Conservation (phyloP, 2,888 invertebrate genomes). For the Tribolium freemani region DNA sequence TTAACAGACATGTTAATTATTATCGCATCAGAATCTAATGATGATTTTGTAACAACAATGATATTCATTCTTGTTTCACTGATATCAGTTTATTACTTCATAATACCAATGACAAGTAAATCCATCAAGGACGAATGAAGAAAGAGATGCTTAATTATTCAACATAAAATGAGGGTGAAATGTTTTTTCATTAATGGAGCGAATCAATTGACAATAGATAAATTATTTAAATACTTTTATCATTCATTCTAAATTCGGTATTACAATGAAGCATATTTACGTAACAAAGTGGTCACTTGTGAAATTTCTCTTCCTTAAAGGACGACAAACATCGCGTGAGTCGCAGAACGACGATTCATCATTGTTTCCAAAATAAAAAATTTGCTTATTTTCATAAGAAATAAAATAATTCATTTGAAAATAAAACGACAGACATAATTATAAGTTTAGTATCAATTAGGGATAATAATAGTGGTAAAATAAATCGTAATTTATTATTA, state of each 20-base stretch:
- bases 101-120: neutral
- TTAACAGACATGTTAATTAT: neutral
- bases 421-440: neutral
- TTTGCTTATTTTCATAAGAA: no score
- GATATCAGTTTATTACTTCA: conserved; percentile 2
- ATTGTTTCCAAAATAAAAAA: neutral
- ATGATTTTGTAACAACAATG: neutral
- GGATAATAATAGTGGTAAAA: neutral
- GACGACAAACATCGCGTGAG: neutral
- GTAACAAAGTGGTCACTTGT: neutral
- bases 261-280: neutral
- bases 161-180: neutral
- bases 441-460: neutral
- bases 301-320: neutral
- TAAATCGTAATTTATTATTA: neutral
- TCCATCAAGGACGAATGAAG: neutral
- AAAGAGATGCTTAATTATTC: neutral
- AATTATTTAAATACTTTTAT: neutral
- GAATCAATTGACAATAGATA: neutral
- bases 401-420: no score
- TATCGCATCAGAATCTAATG: conserved; percentile 1
- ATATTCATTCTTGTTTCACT: neutral
- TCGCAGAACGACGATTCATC: neutral
- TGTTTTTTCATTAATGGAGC: neutral
- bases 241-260: neutral